A percentile compares a stretch with the other conserved stretches of the same genome.
phyloP scores from a whole-genome alignment of 2,888 invertebrate species.

The Erebia epiphron region DNA sequence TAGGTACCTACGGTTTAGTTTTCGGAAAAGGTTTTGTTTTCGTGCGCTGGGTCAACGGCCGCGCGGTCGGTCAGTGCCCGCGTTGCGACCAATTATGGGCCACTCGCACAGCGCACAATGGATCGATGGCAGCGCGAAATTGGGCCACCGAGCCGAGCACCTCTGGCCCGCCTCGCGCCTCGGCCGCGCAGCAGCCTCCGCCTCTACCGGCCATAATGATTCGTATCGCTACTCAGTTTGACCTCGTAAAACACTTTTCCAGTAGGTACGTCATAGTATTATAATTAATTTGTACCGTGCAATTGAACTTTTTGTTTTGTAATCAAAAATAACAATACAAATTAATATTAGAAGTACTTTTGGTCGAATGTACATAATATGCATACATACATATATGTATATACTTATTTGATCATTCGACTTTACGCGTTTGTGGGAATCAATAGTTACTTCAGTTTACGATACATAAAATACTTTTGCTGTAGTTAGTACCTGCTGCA shows the following conservation, averaged over 20 bases:
- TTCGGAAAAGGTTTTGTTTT: conserved; percentile 75
- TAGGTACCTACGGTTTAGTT: conserved; percentile 37
- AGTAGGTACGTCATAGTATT: neutral
- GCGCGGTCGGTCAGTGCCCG: conserved; percentile 79
- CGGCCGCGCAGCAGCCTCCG: conserved; percentile 47
- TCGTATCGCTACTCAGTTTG: conserved; percentile 18
- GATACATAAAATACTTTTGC: neutral
- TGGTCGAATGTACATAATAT: too few species aligned
- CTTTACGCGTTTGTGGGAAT: neutral
- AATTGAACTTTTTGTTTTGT: neutral
- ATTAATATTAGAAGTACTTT: too few species aligned
- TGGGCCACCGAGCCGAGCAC: conserved; percentile 70
- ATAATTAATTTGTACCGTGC: neutral
- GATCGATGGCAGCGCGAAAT: conserved; percentile 81
- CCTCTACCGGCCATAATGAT: conserved; percentile 3
- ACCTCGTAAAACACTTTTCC: conserved; percentile 15
- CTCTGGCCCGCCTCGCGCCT: conserved; percentile 48
- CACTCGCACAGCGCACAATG: conserved; percentile 83
- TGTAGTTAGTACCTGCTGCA: neutral
- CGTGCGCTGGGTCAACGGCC: conserved; percentile 74
- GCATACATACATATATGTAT: too few species aligned
- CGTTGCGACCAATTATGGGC: conserved; percentile 82
- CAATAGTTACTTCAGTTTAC: neutral
- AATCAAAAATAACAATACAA: neutral
- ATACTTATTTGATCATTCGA: neutral